Percentiles rank a stretch among this genome's conserved stretches.
phyloP scores from a whole-genome alignment of 2,888 invertebrate species.

The Lottia scabra region DNA sequence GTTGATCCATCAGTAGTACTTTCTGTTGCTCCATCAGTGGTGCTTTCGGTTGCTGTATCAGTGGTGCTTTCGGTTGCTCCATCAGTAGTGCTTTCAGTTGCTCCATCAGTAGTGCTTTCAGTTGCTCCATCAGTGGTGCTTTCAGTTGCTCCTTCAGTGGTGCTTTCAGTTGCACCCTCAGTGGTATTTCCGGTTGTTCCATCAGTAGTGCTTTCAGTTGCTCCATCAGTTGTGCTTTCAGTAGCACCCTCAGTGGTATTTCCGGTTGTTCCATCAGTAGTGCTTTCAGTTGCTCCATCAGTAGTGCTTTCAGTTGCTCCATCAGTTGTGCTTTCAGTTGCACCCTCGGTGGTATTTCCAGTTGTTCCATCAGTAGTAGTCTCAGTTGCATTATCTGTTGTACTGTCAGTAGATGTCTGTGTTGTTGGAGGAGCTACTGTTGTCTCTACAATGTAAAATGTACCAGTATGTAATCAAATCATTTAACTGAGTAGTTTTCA shows the following conservation, averaged over 20 bases:
- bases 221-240: background rate
- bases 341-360: conserved; percentile 4
- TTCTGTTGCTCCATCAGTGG: conserved; percentile 3
- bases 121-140: conserved; percentile 5
- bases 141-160: background rate
- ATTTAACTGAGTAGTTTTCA: conserved; percentile 9
- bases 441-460: background rate
- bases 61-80: conserved; percentile 2
- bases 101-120: background rate
- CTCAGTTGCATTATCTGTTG: background rate
- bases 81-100: background rate
- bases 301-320: background rate
- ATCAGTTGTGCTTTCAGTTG: too few relatives aligned
- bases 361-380: conserved; percentile 6
- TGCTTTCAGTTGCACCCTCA: background rate
- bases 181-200: background rate
- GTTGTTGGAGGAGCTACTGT: conserved; percentile 5
- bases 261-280: background rate
- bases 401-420: background rate
- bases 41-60: background rate
- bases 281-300: background rate
- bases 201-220: background rate
- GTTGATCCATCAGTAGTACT: background rate
- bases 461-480: too few relatives aligned
- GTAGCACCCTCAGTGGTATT: conserved; percentile 10